A percentile compares a stretch with the other conserved stretches of the same genome.
Conservation (phyloP, 2,888 invertebrate genomes). For the Scaptomyza caliginosa region DNA sequence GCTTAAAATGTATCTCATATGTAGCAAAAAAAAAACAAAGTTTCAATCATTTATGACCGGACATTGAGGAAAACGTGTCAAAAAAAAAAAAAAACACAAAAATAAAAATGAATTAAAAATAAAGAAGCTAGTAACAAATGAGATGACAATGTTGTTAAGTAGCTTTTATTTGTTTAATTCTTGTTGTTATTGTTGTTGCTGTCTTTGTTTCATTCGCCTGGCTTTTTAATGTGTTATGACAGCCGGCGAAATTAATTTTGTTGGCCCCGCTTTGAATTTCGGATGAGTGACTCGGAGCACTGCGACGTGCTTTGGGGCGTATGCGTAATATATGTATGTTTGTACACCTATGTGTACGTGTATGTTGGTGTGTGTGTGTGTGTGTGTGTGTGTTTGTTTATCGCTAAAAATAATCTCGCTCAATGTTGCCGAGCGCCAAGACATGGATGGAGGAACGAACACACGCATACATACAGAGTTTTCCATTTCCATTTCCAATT, state of each 20-base stretch:
- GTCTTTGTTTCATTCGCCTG: slow-evolving; percentile 6
- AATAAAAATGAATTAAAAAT: no score
- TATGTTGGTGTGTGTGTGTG: not conserved
- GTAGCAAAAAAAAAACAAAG: no score
- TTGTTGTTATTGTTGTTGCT: not conserved
- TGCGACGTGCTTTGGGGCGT: slow-evolving; percentile 47
- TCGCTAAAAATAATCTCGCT: slow-evolving; percentile 50
- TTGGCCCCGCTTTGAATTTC: slow-evolving; percentile 39
- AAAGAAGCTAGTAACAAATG: slow-evolving; percentile 14
- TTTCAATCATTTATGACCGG: slow-evolving; percentile 3
- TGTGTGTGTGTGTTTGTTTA: slow-evolving; percentile 37
- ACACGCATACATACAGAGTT: slow-evolving; percentile 29
- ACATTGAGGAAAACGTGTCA: slow-evolving; percentile 3
- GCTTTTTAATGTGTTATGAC: slow-evolving; percentile 47
- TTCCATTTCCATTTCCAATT: slow-evolving; percentile 41
- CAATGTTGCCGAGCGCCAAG: slow-evolving; percentile 42
- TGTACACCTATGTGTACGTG: not conserved
- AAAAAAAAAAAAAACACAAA: no score
- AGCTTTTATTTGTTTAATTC: not conserved
- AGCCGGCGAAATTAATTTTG: slow-evolving; percentile 48
- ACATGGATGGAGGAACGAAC: slow-evolving; percentile 7
- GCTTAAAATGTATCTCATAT: not conserved
- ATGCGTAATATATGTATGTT: slow-evolving; percentile 35
- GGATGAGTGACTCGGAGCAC: slow-evolving; percentile 37
- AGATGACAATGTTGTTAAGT: slow-evolving; percentile 7